These are phyloP conservation scores for Microplitis mediator DNA, from an alignment of 1,140 invertebrate species.

Conservation along the genomic window DNA sequence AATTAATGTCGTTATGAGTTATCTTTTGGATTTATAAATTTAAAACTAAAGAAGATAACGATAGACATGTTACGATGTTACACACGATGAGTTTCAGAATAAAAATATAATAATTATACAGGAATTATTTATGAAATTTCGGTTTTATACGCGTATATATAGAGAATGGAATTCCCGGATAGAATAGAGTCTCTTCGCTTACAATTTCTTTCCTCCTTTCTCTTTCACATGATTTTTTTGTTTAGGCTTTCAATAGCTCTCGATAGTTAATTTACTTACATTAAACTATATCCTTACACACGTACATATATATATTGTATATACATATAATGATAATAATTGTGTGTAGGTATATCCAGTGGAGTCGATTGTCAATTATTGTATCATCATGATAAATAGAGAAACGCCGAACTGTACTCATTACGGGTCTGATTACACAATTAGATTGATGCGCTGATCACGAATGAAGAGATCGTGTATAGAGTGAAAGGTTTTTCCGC, in stretches of 20 bases:
- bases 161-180: conserved; percentile 34
- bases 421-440: conserved; percentile 16
- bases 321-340: no score
- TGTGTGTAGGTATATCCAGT: background rate
- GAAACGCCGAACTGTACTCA: conserved; percentile 6
- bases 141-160: conserved; percentile 37
- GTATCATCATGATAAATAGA: conserved; percentile 2
- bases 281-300: background rate
- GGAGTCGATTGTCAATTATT: conserved; percentile 10
- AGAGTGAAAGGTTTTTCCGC: conserved; percentile 28
- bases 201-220: conserved; percentile 40
- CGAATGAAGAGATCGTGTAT: conserved; percentile 19
- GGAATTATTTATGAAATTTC: conserved; percentile 49
- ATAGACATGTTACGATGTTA: conserved; percentile 19
- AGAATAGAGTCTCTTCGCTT: conserved; percentile 23
- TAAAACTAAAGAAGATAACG: background rate
- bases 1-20: no score
- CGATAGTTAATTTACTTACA: background rate
- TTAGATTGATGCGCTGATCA: conserved; percentile 19
- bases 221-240: conserved; percentile 13
- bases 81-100: background rate
- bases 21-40: conserved; percentile 2
- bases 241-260: background rate
- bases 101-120: background rate
- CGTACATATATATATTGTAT: background rate